Conservation (phyloP, 2,888 invertebrate species). For the Stictocephala bisonia region DNA sequence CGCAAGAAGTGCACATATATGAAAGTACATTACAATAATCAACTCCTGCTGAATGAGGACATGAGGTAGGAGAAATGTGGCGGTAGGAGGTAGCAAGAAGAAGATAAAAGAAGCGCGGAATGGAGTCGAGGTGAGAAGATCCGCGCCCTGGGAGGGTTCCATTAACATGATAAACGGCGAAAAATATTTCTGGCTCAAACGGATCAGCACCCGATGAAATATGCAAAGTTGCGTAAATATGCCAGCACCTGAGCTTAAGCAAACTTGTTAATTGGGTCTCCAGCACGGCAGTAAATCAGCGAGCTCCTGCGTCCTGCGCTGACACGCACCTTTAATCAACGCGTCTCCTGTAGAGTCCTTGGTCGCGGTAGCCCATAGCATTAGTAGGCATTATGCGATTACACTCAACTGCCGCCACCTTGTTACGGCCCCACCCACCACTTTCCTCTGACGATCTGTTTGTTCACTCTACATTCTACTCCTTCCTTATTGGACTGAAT, state of each 20-base stretch:
- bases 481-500: no score
- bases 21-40: no score
- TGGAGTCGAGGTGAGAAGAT: conserved; percentile 16
- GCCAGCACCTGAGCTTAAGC: conserved; percentile 36
- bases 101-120: conserved; percentile 20
- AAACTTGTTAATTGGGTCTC: conserved; percentile 34
- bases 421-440: not conserved
- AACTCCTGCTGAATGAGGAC: no score
- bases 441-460: not conserved
- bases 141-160: not conserved
- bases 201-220: conserved; percentile 44
- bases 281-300: conserved; percentile 29
- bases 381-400: conserved; percentile 31
- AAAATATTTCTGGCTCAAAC: conserved; percentile 48
- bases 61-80: no score
- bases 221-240: conserved; percentile 46
- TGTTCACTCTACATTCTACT: not conserved
- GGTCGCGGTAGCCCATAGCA: no score
- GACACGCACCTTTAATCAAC: conserved; percentile 21
- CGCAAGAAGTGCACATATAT: no score
- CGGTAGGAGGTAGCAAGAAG: not conserved
- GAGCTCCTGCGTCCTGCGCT: no score
- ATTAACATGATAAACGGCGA: conserved; percentile 50
- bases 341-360: no score
- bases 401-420: not conserved